A percentile compares a stretch with the other conserved stretches of the same genome.
Conservation (phyloP, 2,888 invertebrate species). For the Parnassius mnemosyne region DNA sequence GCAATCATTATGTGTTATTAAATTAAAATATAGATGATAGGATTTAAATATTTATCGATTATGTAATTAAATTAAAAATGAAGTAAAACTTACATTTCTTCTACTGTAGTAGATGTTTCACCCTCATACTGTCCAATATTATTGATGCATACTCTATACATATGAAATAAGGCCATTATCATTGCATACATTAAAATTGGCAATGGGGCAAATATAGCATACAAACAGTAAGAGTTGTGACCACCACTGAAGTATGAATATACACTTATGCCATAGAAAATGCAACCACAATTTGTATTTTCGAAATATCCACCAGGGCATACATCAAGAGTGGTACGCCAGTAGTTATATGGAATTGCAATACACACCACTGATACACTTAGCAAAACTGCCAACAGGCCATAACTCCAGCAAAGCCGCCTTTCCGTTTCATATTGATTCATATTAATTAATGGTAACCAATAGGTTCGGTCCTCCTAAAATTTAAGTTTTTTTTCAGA, state of each 20-base stretch:
- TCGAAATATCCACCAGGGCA: conserved; percentile 79
- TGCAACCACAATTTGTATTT: conserved; percentile 85
- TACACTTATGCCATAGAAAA: conserved; percentile 83
- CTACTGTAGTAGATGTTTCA: conserved; percentile 67
- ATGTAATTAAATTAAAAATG: neutral
- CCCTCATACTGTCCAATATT: conserved; percentile 77
- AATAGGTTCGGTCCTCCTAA: too few relatives aligned
- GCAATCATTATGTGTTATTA: neutral
- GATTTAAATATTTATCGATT: neutral
- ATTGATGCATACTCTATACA: conserved; percentile 84
- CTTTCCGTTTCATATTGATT: conserved; percentile 69
- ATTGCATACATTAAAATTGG: conserved; percentile 82
- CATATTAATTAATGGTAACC: conserved; percentile 39
- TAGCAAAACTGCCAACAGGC: conserved; percentile 51
- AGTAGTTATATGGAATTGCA: conserved; percentile 85
- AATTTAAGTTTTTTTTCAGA: too few relatives aligned
- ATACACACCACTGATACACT: conserved; percentile 68
- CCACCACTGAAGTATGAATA: conserved; percentile 84
- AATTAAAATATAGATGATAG: neutral
- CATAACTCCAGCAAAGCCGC: conserved; percentile 61
- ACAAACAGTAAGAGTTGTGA: conserved; percentile 83
- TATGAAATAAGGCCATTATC: conserved; percentile 84
- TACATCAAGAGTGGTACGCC: conserved; percentile 84
- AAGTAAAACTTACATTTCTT: conserved; percentile 66
- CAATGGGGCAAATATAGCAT: conserved; percentile 84